These are phyloP conservation scores for Crematogaster levior DNA, from an alignment of 2,888 invertebrate species.

Conservation along the genomic window DNA sequence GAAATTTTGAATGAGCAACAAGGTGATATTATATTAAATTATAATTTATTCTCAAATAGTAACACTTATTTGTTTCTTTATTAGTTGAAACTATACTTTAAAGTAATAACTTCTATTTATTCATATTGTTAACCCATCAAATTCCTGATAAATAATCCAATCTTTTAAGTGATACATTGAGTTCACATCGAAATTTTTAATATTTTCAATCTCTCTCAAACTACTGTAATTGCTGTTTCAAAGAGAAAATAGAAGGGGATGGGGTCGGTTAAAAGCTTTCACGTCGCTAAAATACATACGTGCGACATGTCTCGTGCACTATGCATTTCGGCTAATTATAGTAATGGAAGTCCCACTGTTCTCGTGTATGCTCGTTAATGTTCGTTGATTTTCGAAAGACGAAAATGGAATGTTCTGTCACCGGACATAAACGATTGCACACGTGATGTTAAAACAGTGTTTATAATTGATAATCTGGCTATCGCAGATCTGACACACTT, in stretches of 20 bases:
- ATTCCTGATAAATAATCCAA: no score
- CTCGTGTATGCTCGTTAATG: constrained; percentile 4
- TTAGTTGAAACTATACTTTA: no score
- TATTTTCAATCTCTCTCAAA: neutral
- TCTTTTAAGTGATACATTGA: neutral
- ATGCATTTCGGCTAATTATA: constrained; percentile 45
- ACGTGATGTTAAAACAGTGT: constrained; percentile 21
- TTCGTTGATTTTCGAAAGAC: constrained; percentile 42
- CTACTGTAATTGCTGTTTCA: constrained; percentile 2
- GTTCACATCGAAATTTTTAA: neutral
- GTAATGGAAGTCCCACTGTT: constrained; percentile 27
- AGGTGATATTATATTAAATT: no score
- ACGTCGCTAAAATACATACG: constrained; percentile 31
- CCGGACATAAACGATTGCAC: constrained; percentile 9
- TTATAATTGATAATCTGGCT: constrained; percentile 36
- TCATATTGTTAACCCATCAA: no score
- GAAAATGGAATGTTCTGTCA: constrained; percentile 36
- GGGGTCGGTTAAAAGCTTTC: constrained; percentile 28
- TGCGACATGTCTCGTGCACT: constrained; percentile 1
- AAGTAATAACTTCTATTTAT: neutral
- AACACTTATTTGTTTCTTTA: no score
- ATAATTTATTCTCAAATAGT: no score
- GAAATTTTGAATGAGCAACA: no score
- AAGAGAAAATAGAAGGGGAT: neutral
- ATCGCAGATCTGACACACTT: constrained; percentile 17